phyloP scores from a whole-genome alignment of 2,888 invertebrate species.

The Rhopalosiphum nymphaeae region DNA sequence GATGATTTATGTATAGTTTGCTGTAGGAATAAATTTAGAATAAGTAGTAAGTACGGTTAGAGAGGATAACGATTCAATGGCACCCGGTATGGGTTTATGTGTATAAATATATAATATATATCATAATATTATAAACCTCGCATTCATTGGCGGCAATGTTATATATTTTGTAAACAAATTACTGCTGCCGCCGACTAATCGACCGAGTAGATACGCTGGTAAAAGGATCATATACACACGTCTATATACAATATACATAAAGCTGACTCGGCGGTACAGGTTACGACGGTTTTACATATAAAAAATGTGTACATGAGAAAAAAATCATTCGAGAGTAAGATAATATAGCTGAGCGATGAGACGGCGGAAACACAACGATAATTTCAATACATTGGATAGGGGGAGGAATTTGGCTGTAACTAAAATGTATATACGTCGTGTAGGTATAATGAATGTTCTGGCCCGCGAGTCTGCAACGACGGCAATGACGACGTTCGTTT shows the following conservation, averaged over 20 bases:
- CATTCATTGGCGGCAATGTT: slow-evolving; percentile 9
- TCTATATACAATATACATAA: slow-evolving; percentile 4
- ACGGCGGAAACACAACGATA: slow-evolving; percentile 40
- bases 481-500: neutral
- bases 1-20: neutral
- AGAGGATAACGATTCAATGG: slow-evolving; percentile 1
- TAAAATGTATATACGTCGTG: slow-evolving; percentile 13
- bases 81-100: neutral
- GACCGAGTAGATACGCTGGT: slow-evolving; percentile 53
- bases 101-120: neutral
- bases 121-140: slow-evolving; percentile 26
- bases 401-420: neutral
- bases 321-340: slow-evolving; percentile 41
- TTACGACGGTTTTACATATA: slow-evolving; percentile 1
- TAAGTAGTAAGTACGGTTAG: neutral
- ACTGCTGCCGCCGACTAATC: slow-evolving; percentile 43
- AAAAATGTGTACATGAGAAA: neutral
- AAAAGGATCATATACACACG: slow-evolving; percentile 40
- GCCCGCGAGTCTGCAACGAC: neutral
- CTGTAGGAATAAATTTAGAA: too few species aligned
- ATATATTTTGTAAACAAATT: slow-evolving; percentile 54
- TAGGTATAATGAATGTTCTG: slow-evolving; percentile 19
- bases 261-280: slow-evolving; percentile 48
- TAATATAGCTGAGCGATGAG: slow-evolving; percentile 26
- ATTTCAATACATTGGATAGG: slow-evolving; percentile 22